Percentiles rank a stretch among this genome's conserved stretches.
Conservation (phyloP, 2,797 vertebrate genomes). For the Periparus ater region DNA sequence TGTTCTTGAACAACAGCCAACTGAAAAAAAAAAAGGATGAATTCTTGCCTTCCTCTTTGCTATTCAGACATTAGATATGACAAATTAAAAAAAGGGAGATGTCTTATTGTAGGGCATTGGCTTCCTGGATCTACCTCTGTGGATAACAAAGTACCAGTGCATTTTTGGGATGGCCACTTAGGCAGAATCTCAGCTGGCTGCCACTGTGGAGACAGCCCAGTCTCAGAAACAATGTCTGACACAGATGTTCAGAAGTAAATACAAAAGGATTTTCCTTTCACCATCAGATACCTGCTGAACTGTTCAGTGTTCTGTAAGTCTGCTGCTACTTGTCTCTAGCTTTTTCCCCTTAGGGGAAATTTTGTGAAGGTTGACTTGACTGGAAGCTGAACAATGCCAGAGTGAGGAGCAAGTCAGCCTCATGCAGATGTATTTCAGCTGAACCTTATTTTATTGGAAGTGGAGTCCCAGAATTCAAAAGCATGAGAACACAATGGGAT, state of each 20-base stretch:
- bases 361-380: conserved; percentile 5
- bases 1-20: neutral
- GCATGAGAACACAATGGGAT: neutral
- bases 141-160: neutral
- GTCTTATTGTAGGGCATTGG: neutral
- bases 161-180: neutral
- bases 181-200: neutral
- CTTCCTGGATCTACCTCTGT: neutral
- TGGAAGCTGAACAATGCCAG: neutral
- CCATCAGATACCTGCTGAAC: neutral
- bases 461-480: neutral
- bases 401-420: neutral
- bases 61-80: neutral
- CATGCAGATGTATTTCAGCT: neutral
- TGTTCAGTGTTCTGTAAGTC: neutral
- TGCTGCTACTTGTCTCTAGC: neutral
- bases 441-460: neutral
- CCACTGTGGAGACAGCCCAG: neutral
- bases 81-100: neutral
- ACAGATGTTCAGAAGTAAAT: neutral
- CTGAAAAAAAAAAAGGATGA: neutral
- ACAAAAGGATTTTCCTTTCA: neutral
- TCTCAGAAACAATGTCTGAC: neutral
- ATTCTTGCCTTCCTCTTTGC: neutral
- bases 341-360: neutral